Percentiles rank a stretch among this genome's conserved stretches.
phyloP scores from a whole-genome alignment of 2,888 invertebrate genomes.

The Peribatodes rhomboidaria region DNA sequence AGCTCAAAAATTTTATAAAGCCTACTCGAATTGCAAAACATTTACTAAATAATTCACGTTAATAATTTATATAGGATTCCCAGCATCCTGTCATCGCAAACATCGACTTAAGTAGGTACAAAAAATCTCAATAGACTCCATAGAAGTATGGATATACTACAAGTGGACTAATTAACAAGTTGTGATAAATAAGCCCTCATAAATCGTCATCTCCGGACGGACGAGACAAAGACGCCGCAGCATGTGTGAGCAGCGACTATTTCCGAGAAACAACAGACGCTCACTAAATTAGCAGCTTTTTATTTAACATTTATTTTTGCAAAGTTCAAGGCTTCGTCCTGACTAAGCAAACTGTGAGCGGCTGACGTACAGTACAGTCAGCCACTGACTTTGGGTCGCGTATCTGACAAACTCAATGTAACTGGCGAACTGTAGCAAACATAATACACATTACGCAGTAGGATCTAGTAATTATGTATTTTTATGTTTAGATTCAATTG shows the following conservation, averaged over 20 bases:
- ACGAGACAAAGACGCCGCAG: slow-evolving; percentile 63
- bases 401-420: too few relatives aligned
- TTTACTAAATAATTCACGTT: neutral
- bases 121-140: slow-evolving; percentile 27
- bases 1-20: too few relatives aligned
- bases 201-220: slow-evolving; percentile 64
- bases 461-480: too few relatives aligned
- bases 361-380: too few relatives aligned
- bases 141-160: slow-evolving; percentile 44
- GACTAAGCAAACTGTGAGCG: too few relatives aligned
- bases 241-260: slow-evolving; percentile 58
- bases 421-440: too few relatives aligned
- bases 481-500: too few relatives aligned
- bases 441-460: too few relatives aligned
- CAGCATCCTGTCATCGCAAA: slow-evolving; percentile 7
- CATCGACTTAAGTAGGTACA: neutral
- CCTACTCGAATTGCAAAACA: too few relatives aligned
- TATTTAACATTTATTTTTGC: slow-evolving; percentile 12
- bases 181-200: slow-evolving; percentile 75
- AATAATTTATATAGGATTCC: neutral
- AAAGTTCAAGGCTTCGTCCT: too few relatives aligned
- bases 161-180: slow-evolving; percentile 62
- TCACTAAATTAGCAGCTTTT: slow-evolving; percentile 35
- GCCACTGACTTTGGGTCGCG: too few relatives aligned
- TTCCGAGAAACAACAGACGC: slow-evolving; percentile 66